These are phyloP conservation scores for Clavelina lepadiformis DNA, from an alignment of 23 tunicate genomes.

Conservation along the genomic window DNA sequence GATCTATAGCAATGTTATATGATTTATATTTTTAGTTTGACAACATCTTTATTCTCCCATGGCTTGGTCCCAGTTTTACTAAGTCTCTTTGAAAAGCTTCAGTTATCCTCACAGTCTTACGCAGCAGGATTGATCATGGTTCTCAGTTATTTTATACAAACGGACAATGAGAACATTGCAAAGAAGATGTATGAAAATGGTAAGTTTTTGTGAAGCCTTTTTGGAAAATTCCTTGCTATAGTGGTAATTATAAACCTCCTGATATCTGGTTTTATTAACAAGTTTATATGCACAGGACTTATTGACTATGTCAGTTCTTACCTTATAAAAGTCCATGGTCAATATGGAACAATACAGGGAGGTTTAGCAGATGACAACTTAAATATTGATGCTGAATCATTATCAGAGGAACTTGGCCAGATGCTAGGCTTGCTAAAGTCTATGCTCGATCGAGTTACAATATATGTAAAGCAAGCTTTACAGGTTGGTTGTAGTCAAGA, in stretches of 20 bases:
- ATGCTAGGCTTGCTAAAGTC: slow-evolving; percentile 50
- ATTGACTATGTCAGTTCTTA: slow-evolving; percentile 39
- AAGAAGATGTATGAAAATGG: slow-evolving; percentile 59
- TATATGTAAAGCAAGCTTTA: slow-evolving; percentile 69
- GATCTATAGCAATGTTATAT: not conserved
- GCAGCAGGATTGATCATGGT: slow-evolving; percentile 66
- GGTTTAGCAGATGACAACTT: no score
- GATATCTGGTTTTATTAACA: no score
- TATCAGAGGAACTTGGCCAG: slow-evolving; percentile 30
- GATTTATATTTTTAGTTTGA: slow-evolving; percentile 9
- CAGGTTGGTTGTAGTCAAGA: slow-evolving; percentile 32
- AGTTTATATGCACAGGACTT: slow-evolving; percentile 41
- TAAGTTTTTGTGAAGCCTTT: not conserved
- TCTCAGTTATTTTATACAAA: slow-evolving; percentile 33
- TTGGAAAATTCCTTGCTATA: not conserved
- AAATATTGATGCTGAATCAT: no score
- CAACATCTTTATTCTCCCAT: slow-evolving; percentile 21
- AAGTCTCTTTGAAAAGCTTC: slow-evolving; percentile 51
- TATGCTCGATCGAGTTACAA: slow-evolving; percentile 72
- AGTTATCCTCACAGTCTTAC: slow-evolving; percentile 27
- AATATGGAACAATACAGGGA: no score
- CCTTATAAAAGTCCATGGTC: slow-evolving; percentile 40
- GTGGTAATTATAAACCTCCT: no score
- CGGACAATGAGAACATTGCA: slow-evolving; percentile 25
- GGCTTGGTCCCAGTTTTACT: slow-evolving; percentile 52